phyloP scores from a whole-genome alignment of 2,113 vertebrate species.

The Ardeotis arabs region DNA sequence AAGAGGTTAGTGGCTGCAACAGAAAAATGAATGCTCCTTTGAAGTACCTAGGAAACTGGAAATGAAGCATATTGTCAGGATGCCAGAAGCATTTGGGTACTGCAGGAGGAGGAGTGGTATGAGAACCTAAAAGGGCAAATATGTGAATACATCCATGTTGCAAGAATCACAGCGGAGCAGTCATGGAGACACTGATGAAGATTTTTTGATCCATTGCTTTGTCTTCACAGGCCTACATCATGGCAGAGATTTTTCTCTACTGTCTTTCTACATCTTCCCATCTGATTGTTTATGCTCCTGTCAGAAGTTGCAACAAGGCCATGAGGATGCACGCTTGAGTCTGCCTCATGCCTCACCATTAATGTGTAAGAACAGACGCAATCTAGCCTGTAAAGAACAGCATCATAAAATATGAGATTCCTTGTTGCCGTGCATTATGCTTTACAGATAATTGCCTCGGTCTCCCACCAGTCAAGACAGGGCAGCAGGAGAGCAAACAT shows the following conservation, averaged over 20 bases:
- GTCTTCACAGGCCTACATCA: not conserved
- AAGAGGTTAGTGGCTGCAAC: not conserved
- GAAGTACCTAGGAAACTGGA: not conserved
- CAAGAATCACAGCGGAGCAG: not conserved
- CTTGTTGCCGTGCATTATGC: rapidly evolving
- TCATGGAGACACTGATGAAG: not conserved
- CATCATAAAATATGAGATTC: not conserved
- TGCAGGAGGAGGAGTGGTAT: not conserved
- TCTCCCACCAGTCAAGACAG: not conserved
- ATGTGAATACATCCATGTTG: not conserved
- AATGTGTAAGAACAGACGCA: not conserved
- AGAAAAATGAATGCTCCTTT: not conserved
- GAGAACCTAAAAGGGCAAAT: not conserved
- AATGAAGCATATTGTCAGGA: not conserved
- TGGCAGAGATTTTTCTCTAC: not conserved
- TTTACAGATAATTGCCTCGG: not conserved
- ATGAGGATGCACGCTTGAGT: not conserved
- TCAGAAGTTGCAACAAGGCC: not conserved
- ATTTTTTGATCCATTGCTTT: not conserved
- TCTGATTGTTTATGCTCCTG: not conserved
- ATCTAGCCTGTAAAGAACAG: not conserved
- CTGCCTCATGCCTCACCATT: not conserved
- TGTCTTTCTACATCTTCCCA: not conserved
- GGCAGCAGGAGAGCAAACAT: not conserved
- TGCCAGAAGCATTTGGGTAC: not conserved